Conservation (phyloP, 1,140 invertebrate species). For the Metopolophium dirhodum region DNA sequence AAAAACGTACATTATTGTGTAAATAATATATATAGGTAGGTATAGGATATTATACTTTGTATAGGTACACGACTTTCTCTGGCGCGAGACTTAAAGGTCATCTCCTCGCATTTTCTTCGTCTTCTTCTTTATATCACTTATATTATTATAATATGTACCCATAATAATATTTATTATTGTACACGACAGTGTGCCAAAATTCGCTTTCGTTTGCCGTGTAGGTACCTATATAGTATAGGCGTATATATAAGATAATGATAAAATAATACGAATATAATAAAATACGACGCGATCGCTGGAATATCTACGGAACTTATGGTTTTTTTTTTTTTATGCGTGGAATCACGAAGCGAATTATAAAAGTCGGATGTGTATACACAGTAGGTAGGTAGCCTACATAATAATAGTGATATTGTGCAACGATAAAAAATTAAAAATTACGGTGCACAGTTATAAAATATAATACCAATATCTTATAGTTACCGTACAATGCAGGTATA, state of each 20-base stretch:
- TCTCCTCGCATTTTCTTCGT: background rate
- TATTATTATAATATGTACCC: background rate
- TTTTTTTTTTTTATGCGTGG: background rate
- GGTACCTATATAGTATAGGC: background rate
- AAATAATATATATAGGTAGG: background rate
- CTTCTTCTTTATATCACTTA: background rate
- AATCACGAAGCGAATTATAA: background rate
- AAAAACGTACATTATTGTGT: background rate
- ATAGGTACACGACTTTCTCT: slow-evolving; percentile 17
- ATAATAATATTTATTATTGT: background rate
- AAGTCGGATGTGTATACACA: background rate
- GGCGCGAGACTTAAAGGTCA: background rate
- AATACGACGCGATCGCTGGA: background rate
- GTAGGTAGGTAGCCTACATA: background rate
- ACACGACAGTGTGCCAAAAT: background rate
- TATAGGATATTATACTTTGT: background rate
- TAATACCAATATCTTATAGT: background rate
- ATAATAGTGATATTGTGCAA: background rate
- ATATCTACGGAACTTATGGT: background rate
- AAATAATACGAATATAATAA: background rate
- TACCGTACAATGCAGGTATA: background rate
- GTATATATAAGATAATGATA: background rate
- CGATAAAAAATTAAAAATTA: background rate
- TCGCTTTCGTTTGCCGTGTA: background rate
- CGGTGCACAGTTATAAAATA: background rate